A percentile compares a stretch with the other conserved stretches of the same genome.
Conservation (phyloP, 2,888 invertebrate species). For the Branchipolynoe longqiensis region DNA sequence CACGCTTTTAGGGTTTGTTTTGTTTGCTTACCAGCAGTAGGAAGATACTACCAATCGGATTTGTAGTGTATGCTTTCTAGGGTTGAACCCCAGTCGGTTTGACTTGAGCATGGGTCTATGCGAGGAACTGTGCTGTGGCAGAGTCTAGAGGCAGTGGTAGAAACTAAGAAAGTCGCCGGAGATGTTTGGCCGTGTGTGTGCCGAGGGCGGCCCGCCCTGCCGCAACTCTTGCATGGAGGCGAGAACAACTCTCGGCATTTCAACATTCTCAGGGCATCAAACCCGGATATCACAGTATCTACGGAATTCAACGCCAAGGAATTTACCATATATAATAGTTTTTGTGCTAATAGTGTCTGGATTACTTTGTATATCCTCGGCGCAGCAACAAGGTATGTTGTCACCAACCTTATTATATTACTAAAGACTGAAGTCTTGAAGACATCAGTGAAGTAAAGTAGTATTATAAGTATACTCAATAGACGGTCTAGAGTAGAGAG, state of each 20-base stretch:
- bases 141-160: not conserved
- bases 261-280: no score
- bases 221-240: not conserved
- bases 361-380: constrained; percentile 6
- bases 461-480: no score
- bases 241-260: not conserved
- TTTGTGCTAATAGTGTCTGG: constrained; percentile 4
- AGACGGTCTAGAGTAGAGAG: no score
- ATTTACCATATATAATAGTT: not conserved
- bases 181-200: not conserved
- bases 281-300: not conserved
- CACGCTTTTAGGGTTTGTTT: constrained; percentile 34
- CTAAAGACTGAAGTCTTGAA: not conserved
- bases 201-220: not conserved
- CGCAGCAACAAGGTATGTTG: constrained; percentile 40
- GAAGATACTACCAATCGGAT: constrained; percentile 2
- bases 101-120: not conserved
- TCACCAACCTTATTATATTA: not conserved
- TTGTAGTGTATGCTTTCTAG: not conserved
- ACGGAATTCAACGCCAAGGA: not conserved
- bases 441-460: no score
- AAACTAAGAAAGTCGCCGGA: not conserved
- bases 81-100: not conserved
- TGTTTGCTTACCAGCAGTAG: constrained; percentile 6
- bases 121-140: not conserved